These are phyloP conservation scores for Caligus rogercresseyi DNA, from an alignment of 1,140 invertebrate genomes.

Conservation along the genomic window DNA sequence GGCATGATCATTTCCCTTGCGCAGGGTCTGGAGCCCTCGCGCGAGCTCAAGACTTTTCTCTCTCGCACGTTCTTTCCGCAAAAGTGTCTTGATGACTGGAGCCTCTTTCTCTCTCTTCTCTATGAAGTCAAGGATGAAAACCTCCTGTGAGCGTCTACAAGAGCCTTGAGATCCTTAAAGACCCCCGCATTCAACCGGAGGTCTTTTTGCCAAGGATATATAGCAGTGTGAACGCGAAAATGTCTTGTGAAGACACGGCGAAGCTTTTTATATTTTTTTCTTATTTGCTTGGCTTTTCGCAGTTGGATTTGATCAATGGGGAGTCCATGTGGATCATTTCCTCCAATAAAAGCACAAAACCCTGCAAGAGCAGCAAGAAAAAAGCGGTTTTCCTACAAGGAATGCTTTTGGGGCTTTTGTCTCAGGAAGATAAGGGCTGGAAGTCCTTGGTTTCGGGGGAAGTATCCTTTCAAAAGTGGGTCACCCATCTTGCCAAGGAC, in stretches of 20 bases:
- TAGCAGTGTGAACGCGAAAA: neutral
- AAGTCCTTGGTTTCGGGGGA: neutral
- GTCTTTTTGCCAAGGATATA: neutral
- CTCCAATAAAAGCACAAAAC: too few relatives aligned
- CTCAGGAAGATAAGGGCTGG: neutral
- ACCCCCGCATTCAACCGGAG: neutral
- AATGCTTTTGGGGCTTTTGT: neutral
- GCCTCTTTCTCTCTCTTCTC: neutral
- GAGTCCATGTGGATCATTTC: neutral
- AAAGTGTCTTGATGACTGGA: neutral
- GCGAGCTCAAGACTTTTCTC: neutral
- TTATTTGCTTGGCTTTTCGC: neutral
- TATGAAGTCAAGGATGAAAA: neutral
- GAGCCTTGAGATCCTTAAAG: neutral
- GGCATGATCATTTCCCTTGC: neutral
- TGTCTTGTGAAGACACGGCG: neutral
- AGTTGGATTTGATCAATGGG: neutral
- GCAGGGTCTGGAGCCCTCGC: neutral
- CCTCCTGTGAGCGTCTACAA: neutral
- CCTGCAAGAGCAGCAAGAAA: neutral
- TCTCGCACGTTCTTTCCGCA: neutral
- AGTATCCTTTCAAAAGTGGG: neutral
- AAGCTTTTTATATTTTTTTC: neutral
- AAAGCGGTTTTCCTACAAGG: neutral
- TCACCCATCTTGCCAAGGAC: neutral